Base-by-base conservation (phyloP, 2,113 vertebrate species). In the Neolamprologus kungweensis region DNA sequence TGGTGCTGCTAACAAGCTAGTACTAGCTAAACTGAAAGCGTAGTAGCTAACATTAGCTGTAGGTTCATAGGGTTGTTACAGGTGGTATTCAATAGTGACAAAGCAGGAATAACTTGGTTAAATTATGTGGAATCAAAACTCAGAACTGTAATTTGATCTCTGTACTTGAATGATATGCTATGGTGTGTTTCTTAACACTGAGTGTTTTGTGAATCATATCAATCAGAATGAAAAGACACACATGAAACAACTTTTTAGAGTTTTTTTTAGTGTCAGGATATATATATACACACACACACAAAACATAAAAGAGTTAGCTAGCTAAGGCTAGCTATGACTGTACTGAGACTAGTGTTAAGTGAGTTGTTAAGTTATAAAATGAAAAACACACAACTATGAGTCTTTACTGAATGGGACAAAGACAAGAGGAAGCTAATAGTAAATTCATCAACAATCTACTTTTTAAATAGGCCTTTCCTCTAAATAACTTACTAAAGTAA, bases 241-340 rank as follows among this genome's bases (percentile, higher is more conserved):
- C 57, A 19, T 19, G 57, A 60, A 33, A 60, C 16, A 60, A 19
- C 57, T 60, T 60, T 60, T 60, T 60, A 33, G 26, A 58, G 26
- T 1, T 9, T 58, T 58, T 57, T 6, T 58, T 28, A 57, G 7
- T 26, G 54, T 57, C 21, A 57, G 54, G 53, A 23, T 2, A 55
- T 23, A n/a, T 2, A 21, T 0, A 7, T 0, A 23, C 2, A 57
- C 3, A 26, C 1, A 12, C 5, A 58, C 5, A 31, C 1, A 14
- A 33, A 60, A 60, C 1, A 2, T 33, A 60, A 60, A 19, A 60
- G 58, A 60, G 16, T 63, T 60, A 60, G 58, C 0, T 33, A 60
- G 60, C 33, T 65, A 37, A 37, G 19, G 60, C 60, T 65, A 68
- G 63, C 1, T 68, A 23, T 68, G 63, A 68, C 11, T 14, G 63